These are phyloP conservation scores for Erpornis zantholeuca DNA, from an alignment of 2,113 vertebrate species.

Conservation along the genomic window DNA sequence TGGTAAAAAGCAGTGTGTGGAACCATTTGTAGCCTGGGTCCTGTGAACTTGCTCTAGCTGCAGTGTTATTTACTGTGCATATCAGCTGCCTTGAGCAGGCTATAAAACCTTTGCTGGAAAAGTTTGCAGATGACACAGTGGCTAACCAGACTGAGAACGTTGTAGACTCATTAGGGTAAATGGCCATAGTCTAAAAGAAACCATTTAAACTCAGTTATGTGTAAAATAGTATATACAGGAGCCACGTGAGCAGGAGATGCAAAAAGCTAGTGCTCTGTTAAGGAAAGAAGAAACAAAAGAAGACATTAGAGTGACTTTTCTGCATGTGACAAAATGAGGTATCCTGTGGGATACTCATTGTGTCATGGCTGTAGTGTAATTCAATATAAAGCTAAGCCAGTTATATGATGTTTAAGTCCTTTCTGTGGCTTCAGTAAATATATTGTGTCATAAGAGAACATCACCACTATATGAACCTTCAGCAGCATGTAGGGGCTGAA, in stretches of 20 bases:
- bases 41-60: background rate
- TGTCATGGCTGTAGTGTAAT: background rate
- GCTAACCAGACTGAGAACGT: background rate
- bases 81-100: background rate
- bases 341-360: background rate
- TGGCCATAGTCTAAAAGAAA: background rate
- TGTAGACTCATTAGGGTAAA: background rate
- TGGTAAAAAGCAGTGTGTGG: background rate
- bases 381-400: background rate
- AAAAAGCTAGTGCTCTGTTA: background rate
- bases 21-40: background rate
- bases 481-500: background rate
- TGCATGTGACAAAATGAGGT: background rate
- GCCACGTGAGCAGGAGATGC: background rate
- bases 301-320: background rate
- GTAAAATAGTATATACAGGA: background rate
- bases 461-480: background rate
- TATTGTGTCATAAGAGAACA: background rate
- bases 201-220: background rate
- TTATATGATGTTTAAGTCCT: background rate
- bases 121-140: background rate
- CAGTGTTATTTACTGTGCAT: background rate
- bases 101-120: slow-evolving; percentile 5
- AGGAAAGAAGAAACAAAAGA: background rate
- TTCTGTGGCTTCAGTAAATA: background rate